These are phyloP conservation scores for Drosophila biarmipes DNA, from an alignment of 1,140 invertebrate genomes.

Conservation along the genomic window DNA sequence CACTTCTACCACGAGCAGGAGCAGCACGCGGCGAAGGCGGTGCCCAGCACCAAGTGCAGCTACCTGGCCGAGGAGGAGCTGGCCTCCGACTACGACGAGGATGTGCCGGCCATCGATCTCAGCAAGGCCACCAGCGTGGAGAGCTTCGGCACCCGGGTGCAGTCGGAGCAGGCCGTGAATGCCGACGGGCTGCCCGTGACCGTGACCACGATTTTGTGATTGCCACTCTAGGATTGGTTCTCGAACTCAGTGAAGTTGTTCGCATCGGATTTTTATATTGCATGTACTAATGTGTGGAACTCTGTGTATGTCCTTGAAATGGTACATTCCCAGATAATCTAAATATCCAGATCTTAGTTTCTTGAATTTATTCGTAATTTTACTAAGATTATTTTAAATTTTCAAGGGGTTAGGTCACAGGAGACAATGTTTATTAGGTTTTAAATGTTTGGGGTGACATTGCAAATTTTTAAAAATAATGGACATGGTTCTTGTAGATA, in stretches of 20 bases:
- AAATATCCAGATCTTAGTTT: background rate
- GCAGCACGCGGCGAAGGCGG: constrained; percentile 6
- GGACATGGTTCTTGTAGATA: background rate
- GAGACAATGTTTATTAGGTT: too few species aligned
- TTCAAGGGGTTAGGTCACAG: background rate
- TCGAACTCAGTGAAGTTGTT: background rate
- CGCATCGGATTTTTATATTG: constrained; percentile 27
- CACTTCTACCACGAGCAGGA: constrained; percentile 56
- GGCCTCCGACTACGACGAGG: constrained; percentile 78
- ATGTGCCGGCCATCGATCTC: constrained; percentile 77
- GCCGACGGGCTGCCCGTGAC: constrained; percentile 75
- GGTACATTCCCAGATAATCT: background rate
- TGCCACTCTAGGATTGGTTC: constrained; percentile 30
- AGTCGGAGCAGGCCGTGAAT: constrained; percentile 68
- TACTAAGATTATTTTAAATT: background rate
- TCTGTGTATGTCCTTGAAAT: background rate
- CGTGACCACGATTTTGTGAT: constrained; percentile 84
- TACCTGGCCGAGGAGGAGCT: constrained; percentile 72
- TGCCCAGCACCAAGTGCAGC: constrained; percentile 44
- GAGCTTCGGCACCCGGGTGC: constrained; percentile 64
- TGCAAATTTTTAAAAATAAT: background rate
- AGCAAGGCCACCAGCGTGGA: constrained; percentile 73
- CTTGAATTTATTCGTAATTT: background rate
- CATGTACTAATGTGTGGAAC: constrained; percentile 11
- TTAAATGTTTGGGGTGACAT: background rate